Evolutionary conservation across 2,888 invertebrate species (phyloP), one percentile per base, ranked within the genome.

Genomic region (Meandrusa payeni): DNA sequence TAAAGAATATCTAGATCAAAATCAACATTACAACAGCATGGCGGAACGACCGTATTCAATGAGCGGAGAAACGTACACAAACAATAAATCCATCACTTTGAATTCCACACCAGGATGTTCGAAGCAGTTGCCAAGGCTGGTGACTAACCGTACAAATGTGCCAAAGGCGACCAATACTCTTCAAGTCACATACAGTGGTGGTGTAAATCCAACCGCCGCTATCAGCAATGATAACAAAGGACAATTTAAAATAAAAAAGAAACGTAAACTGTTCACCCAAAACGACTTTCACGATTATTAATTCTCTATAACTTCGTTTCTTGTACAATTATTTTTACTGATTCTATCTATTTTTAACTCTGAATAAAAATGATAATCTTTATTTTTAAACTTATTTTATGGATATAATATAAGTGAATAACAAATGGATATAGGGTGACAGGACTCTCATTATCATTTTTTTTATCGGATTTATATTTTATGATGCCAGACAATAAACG

Each of bases 1-100:
- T 55, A 85, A 83, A 48, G 75, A 85, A 51, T 85, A 78, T 48
- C 61, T 86, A 23, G 78, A 71, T 0, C 76, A 81, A 40, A 78
- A 54, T 50, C 59, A 76, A 0, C 76, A 77, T 40, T 74, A 64
- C 28, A 80, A 80, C 49, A 72, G 58, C 38, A 73, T 69, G 52
- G 82, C 74, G 6, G 85, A 82, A 55, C 63, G 78, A 17, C 83
- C 85, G 0, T 87, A 85, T 56, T 82, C 85, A 2, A 62, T 60
- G 0, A 65, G 63, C 27, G 62, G 63, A 22, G 67, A 74, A 15
- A 51, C 54, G 0, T 76, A 69, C 31, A 20, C 53, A 6, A 60
- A 74, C 5, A 36, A 46, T 4, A 57, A 52, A 10, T 52, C 63
- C 2, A 48, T 59, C 0, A 64, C 72, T 22, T 28, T 59, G n/a